These are phyloP conservation scores for Drosophila neoperkinsi DNA, from an alignment of 2,888 invertebrate species.

Conservation along the genomic window DNA sequence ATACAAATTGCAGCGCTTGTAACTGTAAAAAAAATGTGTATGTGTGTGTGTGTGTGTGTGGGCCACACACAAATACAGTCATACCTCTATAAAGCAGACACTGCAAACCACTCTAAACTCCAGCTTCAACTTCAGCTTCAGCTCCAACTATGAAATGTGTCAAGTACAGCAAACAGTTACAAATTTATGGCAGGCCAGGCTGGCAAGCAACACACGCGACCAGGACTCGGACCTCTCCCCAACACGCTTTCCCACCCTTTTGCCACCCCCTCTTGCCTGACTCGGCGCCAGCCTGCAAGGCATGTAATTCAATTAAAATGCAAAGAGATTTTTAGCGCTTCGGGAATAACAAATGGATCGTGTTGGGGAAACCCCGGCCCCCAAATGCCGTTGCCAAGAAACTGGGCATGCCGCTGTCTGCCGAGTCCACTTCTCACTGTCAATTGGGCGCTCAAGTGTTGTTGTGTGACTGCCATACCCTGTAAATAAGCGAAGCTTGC, in stretches of 20 bases:
- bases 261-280: conserved; percentile 7
- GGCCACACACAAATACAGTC: background rate
- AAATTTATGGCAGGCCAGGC: conserved; percentile 65
- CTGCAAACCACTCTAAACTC: conserved; percentile 27
- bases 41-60: conserved; percentile 3
- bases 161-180: conserved; percentile 78
- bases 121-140: conserved; percentile 22
- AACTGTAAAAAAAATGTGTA: background rate
- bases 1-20: conserved; percentile 37
- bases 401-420: conserved; percentile 15
- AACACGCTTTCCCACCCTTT: background rate
- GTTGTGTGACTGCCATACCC: conserved; percentile 24
- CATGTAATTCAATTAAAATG: conserved; percentile 76
- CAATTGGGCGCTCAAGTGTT: conserved; percentile 26
- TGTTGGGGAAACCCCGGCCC: conserved; percentile 16
- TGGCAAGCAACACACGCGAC: conserved; percentile 66
- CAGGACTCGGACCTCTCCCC: conserved; percentile 25
- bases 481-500: background rate
- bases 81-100: conserved; percentile 21
- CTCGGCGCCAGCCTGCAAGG: conserved; percentile 30
- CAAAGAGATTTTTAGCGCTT: conserved; percentile 59
- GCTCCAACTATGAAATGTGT: conserved; percentile 69
- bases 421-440: conserved; percentile 42
- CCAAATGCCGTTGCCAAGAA: background rate
- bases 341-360: conserved; percentile 66